Conservation (phyloP, 2,888 invertebrate species). For the Drosophila neutralis region DNA sequence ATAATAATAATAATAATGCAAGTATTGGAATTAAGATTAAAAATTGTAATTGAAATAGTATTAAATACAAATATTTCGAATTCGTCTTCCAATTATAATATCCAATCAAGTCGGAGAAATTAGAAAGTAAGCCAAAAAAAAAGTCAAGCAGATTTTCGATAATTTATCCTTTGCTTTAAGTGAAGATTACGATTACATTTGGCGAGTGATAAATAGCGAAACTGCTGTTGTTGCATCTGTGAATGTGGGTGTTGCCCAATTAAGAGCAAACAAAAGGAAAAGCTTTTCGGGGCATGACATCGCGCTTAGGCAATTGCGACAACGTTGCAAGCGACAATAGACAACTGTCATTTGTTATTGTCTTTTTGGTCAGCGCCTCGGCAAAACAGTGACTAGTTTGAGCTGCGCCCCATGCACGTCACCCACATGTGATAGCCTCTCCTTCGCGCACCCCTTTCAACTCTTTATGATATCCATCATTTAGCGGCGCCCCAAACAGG, state of each 20-base stretch:
- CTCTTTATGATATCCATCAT: slow-evolving; percentile 68
- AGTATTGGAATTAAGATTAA: not conserved
- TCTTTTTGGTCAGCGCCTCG: slow-evolving; percentile 30
- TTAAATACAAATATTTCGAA: not conserved
- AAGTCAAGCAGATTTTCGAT: not conserved
- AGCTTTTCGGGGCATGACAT: slow-evolving; percentile 26
- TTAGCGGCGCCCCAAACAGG: slow-evolving; percentile 75
- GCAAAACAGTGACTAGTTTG: slow-evolving; percentile 3
- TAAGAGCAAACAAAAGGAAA: slow-evolving; percentile 26
- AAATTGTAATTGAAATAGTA: not conserved
- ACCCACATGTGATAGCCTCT: slow-evolving; percentile 41
- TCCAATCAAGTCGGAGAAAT: not conserved
- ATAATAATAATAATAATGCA: not conserved
- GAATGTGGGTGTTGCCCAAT: slow-evolving; percentile 21
- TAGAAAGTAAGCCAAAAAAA: not conserved
- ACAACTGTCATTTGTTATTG: slow-evolving; percentile 71
- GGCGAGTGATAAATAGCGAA: not conserved
- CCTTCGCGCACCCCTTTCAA: not conserved
- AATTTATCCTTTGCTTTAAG: not conserved
- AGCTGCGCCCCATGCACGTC: slow-evolving; percentile 40
- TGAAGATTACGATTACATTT: not conserved
- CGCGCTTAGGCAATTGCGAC: slow-evolving; percentile 53
- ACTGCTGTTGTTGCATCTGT: not conserved
- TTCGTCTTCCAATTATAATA: not conserved
- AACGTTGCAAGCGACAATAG: slow-evolving; percentile 40